Base-by-base conservation (phyloP, 2,888 invertebrate species). In the Magallana nippona region DNA sequence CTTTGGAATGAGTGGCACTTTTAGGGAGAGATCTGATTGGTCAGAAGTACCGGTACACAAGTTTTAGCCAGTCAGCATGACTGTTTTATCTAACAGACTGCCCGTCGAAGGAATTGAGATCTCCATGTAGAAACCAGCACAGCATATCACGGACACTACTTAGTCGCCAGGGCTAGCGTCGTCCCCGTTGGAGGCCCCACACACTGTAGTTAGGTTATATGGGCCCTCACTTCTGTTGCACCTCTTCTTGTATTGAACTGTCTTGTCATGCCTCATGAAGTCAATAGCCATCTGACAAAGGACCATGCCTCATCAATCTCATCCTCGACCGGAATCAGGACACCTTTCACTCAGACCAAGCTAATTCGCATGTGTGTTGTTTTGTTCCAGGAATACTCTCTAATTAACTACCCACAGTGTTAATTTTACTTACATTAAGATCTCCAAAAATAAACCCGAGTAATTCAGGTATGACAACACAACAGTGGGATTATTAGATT, bases 301-400 rank as follows among this genome's bases (percentile, higher is more conserved):
- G 71, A 71, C 71, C 71, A 71, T 71, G 32, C 71, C 71, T 71
- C 71, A 71, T 27, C 71, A 60, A 60, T 3, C 13, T 71, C 71
- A 32, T 13, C 32, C 11, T 22, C 22, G 44, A 44, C 44, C 32
- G 22, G 32, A 71, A 27, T 71, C 71, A 71, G 71, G 71, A 71
- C 32, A 27, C 32, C 19, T 15, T 15, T 60, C 60, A n/a, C n/a
- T 60, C 15, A 71, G 71, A 71, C 71, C 71, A 71, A 71, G 10
- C 32, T 19, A 22, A 71, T 71, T 10, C 5, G 22, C 71, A 8
- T 71, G 11, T 2, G 5, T 22, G 71, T 32, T 71, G 13, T 44
- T 44, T 44, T 44, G 3, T 44, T 44, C 5, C 44, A 44, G 44
- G 44, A 44, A 44, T 44, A 44, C 44, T 44, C 44, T 44, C 8